Conservation (phyloP, 2,888 invertebrate species). For the Eulithis prunata region DNA sequence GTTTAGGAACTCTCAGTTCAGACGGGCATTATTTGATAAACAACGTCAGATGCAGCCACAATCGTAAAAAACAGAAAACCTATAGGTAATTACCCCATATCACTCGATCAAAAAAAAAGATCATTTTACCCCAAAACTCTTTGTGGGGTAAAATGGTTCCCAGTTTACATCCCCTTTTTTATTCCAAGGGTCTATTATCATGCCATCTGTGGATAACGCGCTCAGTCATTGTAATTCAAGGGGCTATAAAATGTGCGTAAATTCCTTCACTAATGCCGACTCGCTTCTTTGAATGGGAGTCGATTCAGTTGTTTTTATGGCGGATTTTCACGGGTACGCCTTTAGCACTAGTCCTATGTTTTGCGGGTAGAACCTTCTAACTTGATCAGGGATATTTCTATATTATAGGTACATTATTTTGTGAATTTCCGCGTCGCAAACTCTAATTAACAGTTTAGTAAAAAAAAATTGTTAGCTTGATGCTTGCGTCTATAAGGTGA, state of each 20-base stretch:
- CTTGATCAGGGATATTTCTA: too few relatives aligned
- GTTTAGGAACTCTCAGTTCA: too few relatives aligned
- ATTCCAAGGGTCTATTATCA: constrained; percentile 41
- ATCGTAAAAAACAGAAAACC: constrained; percentile 8
- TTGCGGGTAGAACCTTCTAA: background rate
- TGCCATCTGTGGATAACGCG: constrained; percentile 45
- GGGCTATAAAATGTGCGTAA: constrained; percentile 41
- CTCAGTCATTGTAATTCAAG: constrained; percentile 43
- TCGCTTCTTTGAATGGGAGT: constrained; percentile 38
- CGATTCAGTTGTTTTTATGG: constrained; percentile 40
- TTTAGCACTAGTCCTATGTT: background rate
- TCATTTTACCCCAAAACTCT: constrained; percentile 26
- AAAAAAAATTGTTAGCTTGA: too few relatives aligned
- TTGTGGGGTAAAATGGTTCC: constrained; percentile 26
- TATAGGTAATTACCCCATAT: constrained; percentile 27
- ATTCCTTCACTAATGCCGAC: constrained; percentile 40
- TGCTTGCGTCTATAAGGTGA: too few relatives aligned
- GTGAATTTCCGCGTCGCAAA: too few relatives aligned
- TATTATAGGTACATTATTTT: too few relatives aligned
- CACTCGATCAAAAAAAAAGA: constrained; percentile 19
- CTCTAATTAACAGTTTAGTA: too few relatives aligned
- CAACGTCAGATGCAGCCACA: too few relatives aligned
- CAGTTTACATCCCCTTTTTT: constrained; percentile 34
- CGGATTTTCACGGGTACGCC: constrained; percentile 24
- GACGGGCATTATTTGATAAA: too few relatives aligned